Evolutionary conservation across 2,888 invertebrate species (phyloP).

Genomic region (Neelides folsomi): DNA sequence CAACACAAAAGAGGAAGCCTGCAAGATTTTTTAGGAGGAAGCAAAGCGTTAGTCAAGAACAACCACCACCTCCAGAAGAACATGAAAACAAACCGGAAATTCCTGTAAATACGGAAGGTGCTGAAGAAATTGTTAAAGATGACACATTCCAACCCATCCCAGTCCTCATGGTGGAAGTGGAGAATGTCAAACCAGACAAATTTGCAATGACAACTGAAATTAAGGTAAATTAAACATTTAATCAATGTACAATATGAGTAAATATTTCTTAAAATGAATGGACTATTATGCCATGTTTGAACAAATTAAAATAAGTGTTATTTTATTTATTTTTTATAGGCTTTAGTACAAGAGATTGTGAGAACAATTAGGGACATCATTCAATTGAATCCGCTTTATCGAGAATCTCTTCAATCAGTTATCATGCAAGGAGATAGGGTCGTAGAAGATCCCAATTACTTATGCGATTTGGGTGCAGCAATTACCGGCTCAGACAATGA

Average conservation of each 20-base stretch:
- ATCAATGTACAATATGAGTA: not conserved
- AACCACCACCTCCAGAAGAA: conserved; percentile 6
- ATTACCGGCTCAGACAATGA: conserved; percentile 80
- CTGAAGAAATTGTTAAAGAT: conserved; percentile 21
- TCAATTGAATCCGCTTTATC: conserved; percentile 88
- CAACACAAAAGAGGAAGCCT: not conserved
- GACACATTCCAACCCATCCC: conserved; percentile 35
- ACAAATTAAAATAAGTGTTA: no score
- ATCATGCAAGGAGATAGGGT: conserved; percentile 91
- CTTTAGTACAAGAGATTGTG: conserved; percentile 87
- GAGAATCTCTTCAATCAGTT: conserved; percentile 96
- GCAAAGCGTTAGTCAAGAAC: not conserved
- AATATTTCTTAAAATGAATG: not conserved
- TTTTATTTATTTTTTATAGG: no score
- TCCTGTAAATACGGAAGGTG: conserved; percentile 5
- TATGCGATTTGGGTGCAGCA: conserved; percentile 91
- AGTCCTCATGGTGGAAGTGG: conserved; percentile 83
- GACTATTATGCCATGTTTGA: no score
- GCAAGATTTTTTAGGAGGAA: conserved; percentile 1
- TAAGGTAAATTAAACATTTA: conserved; percentile 45
- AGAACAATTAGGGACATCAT: conserved; percentile 97
- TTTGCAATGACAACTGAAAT: conserved; percentile 87
- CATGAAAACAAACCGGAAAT: conserved; percentile 1
- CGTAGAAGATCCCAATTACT: conserved; percentile 94
- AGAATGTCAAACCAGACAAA: conserved; percentile 76